Percentiles rank a stretch among this genome's conserved stretches.
These are phyloP conservation scores for Lacerta viridis DNA, from an alignment of 2,797 vertebrate genomes.

Conservation along the genomic window DNA sequence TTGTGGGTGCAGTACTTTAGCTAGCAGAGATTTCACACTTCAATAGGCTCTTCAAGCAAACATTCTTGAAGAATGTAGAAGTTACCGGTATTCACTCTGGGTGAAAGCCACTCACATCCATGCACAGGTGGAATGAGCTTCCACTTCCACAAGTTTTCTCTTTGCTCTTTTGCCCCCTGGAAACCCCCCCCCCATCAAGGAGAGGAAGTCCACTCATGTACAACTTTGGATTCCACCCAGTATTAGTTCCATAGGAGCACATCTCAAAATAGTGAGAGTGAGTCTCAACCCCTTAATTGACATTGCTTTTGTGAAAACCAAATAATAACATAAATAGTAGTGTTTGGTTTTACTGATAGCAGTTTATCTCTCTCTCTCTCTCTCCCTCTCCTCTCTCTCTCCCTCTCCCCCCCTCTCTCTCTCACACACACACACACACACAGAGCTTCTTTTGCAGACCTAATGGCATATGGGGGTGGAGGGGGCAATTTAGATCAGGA, in stretches of 20 bases:
- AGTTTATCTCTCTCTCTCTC: background rate
- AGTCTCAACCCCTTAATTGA: background rate
- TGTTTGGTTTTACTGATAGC: background rate
- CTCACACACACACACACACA: no score
- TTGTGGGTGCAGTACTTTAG: background rate
- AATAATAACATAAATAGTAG: background rate
- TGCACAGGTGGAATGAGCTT: no score
- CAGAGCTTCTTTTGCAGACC: background rate
- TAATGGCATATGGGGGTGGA: background rate
- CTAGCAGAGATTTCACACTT: background rate
- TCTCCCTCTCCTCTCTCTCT: no score
- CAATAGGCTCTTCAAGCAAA: background rate
- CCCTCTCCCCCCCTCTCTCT: no score
- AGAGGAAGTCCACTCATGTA: no score
- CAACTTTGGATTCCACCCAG: no score
- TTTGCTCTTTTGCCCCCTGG: no score
- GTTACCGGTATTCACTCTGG: background rate
- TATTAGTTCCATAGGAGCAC: background rate
- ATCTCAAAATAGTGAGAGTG: background rate
- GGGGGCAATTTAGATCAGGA: no score
- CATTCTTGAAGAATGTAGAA: background rate
- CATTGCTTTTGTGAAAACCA: background rate
- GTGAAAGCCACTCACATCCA: background rate
- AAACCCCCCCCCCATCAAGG: no score
- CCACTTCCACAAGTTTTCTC: no score